Evolutionary conservation across 2,888 invertebrate species (phyloP).

Genomic region (Acrobasis repandana): DNA sequence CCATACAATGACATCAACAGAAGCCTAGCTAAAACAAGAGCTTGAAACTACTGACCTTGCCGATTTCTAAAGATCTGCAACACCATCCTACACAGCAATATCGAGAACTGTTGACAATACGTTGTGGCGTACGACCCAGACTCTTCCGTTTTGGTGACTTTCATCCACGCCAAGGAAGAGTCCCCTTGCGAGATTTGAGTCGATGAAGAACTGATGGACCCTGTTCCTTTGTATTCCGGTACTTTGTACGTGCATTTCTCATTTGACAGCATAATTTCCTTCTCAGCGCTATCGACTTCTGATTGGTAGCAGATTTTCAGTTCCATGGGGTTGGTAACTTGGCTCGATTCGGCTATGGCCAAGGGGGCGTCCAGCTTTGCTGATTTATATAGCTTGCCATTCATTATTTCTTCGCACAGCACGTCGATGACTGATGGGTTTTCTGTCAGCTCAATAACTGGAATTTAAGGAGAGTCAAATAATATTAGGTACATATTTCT

Average conservation of each 20-base stretch:
- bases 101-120: constrained; percentile 82
- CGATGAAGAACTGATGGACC: constrained; percentile 63
- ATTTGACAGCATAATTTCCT: constrained; percentile 65
- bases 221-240: constrained; percentile 57
- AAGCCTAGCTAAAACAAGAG: neutral
- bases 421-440: constrained; percentile 72
- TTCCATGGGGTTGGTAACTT: constrained; percentile 50
- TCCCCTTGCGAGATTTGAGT: constrained; percentile 65
- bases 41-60: constrained; percentile 63
- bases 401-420: constrained; percentile 81
- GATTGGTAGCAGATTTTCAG: constrained; percentile 69
- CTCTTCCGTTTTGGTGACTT: constrained; percentile 74
- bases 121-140: constrained; percentile 76
- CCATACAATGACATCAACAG: too few relatives aligned
- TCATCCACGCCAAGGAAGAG: constrained; percentile 77
- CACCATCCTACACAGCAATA: constrained; percentile 83
- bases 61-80: constrained; percentile 83
- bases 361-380: constrained; percentile 50
- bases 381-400: constrained; percentile 80
- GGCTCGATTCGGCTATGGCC: constrained; percentile 39
- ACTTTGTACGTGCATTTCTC: constrained; percentile 71
- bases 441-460: constrained; percentile 86
- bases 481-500: neutral
- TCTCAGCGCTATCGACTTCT: constrained; percentile 61
- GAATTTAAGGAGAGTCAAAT: constrained; percentile 36